A percentile compares a stretch with the other conserved stretches of the same genome.
Evolutionary conservation across 2,797 vertebrate species (phyloP).

Genomic region (Xiphophorus birchmanni): DNA sequence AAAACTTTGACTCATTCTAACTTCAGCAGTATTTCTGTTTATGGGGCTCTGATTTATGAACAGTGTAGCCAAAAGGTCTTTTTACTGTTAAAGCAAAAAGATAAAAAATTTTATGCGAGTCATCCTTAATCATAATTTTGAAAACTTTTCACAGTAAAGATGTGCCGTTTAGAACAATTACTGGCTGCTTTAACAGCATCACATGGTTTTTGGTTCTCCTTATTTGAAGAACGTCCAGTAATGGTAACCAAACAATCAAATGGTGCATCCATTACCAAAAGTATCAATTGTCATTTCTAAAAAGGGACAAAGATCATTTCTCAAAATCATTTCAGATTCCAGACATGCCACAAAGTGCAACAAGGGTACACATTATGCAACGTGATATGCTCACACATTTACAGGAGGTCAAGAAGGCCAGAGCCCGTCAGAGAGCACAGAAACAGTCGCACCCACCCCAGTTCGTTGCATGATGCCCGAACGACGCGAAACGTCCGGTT

Average conservation of each 20-base stretch:
- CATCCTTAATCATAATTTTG: background rate
- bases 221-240: background rate
- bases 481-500: conserved; percentile 47
- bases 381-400: conserved; percentile 71
- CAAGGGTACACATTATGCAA: conserved; percentile 65
- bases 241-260: background rate
- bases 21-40: background rate
- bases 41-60: background rate
- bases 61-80: background rate
- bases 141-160: background rate
- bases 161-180: background rate
- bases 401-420: conserved; percentile 64
- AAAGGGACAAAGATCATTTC: conserved; percentile 25
- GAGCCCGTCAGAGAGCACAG: conserved; percentile 41
- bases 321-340: conserved; percentile 32
- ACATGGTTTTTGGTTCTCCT: background rate
- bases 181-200: background rate
- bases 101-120: background rate
- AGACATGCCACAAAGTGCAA: conserved; percentile 38
- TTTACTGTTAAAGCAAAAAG: background rate
- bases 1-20: background rate
- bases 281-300: conserved; percentile 14
- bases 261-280: background rate
- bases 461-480: conserved; percentile 38
- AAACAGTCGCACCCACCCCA: conserved; percentile 24